Conservation (phyloP, 2,797 vertebrate genomes). For the Odontamblyopus rebecca region DNA sequence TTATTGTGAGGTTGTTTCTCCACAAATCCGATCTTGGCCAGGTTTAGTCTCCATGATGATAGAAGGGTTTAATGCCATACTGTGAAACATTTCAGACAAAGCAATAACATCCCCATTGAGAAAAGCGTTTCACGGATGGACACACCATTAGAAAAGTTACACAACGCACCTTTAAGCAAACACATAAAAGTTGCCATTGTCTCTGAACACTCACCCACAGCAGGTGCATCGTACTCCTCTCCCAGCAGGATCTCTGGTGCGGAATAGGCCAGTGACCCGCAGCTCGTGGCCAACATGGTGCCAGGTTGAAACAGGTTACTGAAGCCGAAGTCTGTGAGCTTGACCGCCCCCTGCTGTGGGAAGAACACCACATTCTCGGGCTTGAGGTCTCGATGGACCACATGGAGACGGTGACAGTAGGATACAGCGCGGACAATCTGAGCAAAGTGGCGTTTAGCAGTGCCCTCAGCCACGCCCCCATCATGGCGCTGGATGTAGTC, state of each 20-base stretch:
- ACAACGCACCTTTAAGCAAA: too few relatives aligned
- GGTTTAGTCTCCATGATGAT: too few relatives aligned
- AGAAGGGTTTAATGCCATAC: too few relatives aligned
- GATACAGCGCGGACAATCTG: slow-evolving; percentile 87
- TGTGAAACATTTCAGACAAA: too few relatives aligned
- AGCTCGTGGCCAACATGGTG: slow-evolving; percentile 88
- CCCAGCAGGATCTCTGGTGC: slow-evolving; percentile 88
- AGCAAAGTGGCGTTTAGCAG: slow-evolving; percentile 84
- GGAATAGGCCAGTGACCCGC: slow-evolving; percentile 86
- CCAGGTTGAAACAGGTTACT: slow-evolving; percentile 88
- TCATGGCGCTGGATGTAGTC: slow-evolving; percentile 89
- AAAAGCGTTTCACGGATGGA: too few relatives aligned
- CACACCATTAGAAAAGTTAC: too few relatives aligned
- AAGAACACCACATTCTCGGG: slow-evolving; percentile 92
- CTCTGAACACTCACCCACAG: slow-evolving; percentile 80
- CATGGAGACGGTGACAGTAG: slow-evolving; percentile 87
- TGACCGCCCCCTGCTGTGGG: slow-evolving; percentile 85
- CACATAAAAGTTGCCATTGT: not conserved
- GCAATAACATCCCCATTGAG: too few relatives aligned
- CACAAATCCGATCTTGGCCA: too few relatives aligned
- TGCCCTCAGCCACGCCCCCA: slow-evolving; percentile 78
- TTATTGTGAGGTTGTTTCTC: too few relatives aligned
- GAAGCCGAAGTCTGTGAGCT: slow-evolving; percentile 90
- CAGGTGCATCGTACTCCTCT: slow-evolving; percentile 86
- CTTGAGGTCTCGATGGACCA: slow-evolving; percentile 89